A percentile compares a stretch with the other conserved stretches of the same genome.
phyloP scores from a whole-genome alignment of 2,797 vertebrate species.

The Hyperoplus lanceolatus region DNA sequence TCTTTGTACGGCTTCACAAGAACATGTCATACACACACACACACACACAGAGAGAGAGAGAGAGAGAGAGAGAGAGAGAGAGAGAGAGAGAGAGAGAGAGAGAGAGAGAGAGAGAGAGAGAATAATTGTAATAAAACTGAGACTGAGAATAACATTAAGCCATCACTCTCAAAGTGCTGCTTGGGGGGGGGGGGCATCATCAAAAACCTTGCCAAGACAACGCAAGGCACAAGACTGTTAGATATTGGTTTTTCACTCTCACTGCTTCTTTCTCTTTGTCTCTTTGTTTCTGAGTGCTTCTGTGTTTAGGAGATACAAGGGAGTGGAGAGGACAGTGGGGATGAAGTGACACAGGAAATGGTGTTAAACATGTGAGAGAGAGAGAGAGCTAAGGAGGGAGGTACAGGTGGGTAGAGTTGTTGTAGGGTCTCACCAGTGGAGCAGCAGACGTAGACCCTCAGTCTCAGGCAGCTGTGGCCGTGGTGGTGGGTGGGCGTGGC shows the following conservation, averaged over 20 bases:
- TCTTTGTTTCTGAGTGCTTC: slow-evolving; percentile 41
- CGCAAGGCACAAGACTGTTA: slow-evolving; percentile 37
- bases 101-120: slow-evolving; percentile 30
- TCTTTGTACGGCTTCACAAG: slow-evolving; percentile 46
- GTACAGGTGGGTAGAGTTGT: neutral
- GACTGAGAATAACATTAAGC: slow-evolving; percentile 67
- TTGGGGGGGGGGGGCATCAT: slow-evolving; percentile 60
- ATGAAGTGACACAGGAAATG: slow-evolving; percentile 5
- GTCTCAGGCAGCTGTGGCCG: slow-evolving; percentile 93
- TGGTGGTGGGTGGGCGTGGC: slow-evolving; percentile 95
- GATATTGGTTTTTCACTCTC: slow-evolving; percentile 49
- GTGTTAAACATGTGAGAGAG: neutral
- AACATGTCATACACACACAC: slow-evolving; percentile 40
- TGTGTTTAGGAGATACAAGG: slow-evolving; percentile 28
- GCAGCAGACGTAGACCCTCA: slow-evolving; percentile 97
- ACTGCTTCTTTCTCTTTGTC: neutral
- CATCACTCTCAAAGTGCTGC: slow-evolving; percentile 55
- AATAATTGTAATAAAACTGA: slow-evolving; percentile 67
- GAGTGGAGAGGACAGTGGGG: slow-evolving; percentile 4
- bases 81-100: slow-evolving; percentile 25
- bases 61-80: slow-evolving; percentile 26
- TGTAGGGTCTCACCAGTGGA: slow-evolving; percentile 89
- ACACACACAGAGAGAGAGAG: slow-evolving; percentile 16
- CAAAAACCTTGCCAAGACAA: slow-evolving; percentile 51
- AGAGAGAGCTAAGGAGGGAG: neutral